Conservation (phyloP, 1,140 invertebrate genomes). For the Antheraea pernyi region DNA sequence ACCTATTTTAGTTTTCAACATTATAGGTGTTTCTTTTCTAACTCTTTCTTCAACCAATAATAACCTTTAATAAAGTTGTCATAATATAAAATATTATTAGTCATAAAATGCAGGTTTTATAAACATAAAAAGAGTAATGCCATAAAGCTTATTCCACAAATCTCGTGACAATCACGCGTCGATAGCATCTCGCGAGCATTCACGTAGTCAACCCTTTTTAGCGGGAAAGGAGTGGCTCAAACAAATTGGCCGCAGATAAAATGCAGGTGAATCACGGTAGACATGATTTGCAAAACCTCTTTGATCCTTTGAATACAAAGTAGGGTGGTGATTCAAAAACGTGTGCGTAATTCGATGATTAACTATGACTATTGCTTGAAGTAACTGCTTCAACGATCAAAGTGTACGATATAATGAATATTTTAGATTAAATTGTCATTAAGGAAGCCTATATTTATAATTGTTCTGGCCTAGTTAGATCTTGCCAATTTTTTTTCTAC, state of each 20-base stretch:
- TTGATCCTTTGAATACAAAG: constrained; percentile 52
- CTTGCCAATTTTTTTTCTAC: no score
- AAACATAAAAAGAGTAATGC: neutral
- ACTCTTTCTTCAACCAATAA: no score
- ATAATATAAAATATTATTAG: neutral
- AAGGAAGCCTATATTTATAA: no score
- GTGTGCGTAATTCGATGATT: neutral
- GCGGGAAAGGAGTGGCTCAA: constrained; percentile 33
- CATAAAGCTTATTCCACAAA: constrained; percentile 7
- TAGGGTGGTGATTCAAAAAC: constrained; percentile 32
- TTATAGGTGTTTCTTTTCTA: no score
- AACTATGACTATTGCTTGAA: neutral
- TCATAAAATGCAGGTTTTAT: neutral
- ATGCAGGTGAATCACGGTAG: constrained; percentile 54
- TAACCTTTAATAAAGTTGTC: no score
- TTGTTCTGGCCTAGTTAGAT: no score
- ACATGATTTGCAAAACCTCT: constrained; percentile 58
- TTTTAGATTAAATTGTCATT: neutral
- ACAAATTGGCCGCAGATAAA: constrained; percentile 35
- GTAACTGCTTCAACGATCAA: neutral
- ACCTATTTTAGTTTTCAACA: no score
- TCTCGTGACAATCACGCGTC: constrained; percentile 19
- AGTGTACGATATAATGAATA: neutral
- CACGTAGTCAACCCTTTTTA: constrained; percentile 34
- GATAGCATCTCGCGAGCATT: constrained; percentile 50